Percentiles rank a stretch among this genome's conserved stretches.
Evolutionary conservation across 1,140 invertebrate species (phyloP).

Genomic region (Cephus cinctus): DNA sequence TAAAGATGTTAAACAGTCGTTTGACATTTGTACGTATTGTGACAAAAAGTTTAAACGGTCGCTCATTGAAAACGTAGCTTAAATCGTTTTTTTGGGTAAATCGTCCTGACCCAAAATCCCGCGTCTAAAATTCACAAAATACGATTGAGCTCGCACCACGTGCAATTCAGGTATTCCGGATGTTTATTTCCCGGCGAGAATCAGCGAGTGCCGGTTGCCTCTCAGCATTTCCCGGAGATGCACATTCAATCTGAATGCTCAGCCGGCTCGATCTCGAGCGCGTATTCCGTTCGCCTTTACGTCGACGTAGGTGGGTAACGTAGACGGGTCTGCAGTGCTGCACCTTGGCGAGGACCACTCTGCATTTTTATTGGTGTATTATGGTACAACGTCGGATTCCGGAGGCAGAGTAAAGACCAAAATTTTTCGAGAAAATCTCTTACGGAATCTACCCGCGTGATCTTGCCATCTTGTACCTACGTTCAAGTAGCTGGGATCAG

Average conservation of each 20-base stretch:
- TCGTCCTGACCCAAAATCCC: conserved; percentile 11
- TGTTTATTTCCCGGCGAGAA: conserved; percentile 29
- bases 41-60: background rate
- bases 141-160: background rate
- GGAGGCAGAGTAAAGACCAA: no score
- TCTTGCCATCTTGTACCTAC: no score
- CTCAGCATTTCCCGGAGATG: conserved; percentile 11
- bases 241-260: conserved; percentile 25
- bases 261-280: conserved; percentile 6
- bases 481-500: no score
- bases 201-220: conserved; percentile 14
- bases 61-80: background rate
- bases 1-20: conserved; percentile 1
- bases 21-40: conserved; percentile 1
- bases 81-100: conserved; percentile 16
- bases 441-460: no score
- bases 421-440: no score
- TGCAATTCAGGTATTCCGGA: conserved; percentile 15
- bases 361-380: conserved; percentile 36
- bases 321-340: conserved; percentile 5
- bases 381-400: no score
- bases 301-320: background rate
- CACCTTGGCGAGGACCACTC: conserved; percentile 14
- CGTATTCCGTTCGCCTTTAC: background rate
- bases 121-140: conserved; percentile 12